Evolutionary conservation across 2,888 invertebrate species (phyloP).

Genomic region (Synergus itoensis): DNA sequence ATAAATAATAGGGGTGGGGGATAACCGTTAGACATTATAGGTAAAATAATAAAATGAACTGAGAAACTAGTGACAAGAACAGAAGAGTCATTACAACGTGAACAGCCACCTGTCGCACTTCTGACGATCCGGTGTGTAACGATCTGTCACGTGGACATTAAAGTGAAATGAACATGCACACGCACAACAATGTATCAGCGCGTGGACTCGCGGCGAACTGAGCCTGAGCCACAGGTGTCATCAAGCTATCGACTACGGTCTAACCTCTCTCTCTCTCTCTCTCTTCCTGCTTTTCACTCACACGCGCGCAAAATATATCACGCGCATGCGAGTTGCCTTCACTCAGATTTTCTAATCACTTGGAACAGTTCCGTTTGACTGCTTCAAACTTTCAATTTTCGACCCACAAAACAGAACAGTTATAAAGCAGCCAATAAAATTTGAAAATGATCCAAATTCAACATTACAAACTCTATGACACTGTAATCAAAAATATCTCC

Average conservation of each 20-base stretch:
- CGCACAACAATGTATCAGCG: conserved; percentile 62
- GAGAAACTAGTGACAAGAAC: conserved; percentile 5
- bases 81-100: not conserved
- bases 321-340: conserved; percentile 45
- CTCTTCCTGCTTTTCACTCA: conserved; percentile 47
- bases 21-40: conserved; percentile 42
- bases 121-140: conserved; percentile 50
- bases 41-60: conserved; percentile 39
- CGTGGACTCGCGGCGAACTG: conserved; percentile 76
- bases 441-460: no score
- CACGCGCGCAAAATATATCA: conserved; percentile 35
- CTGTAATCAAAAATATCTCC: no score
- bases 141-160: conserved; percentile 65
- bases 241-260: conserved; percentile 60
- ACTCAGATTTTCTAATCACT: conserved; percentile 30
- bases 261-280: conserved; percentile 42
- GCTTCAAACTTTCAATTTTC: not conserved
- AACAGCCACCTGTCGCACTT: conserved; percentile 52
- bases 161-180: conserved; percentile 54
- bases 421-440: no score
- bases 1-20: conserved; percentile 12
- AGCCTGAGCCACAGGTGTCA: conserved; percentile 75
- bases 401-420: no score
- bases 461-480: no score
- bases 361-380: not conserved